Percentiles rank a stretch among this genome's conserved stretches.
These are phyloP conservation scores for Drosophila elegans DNA, from an alignment of 1,140 invertebrate species.

Conservation along the genomic window DNA sequence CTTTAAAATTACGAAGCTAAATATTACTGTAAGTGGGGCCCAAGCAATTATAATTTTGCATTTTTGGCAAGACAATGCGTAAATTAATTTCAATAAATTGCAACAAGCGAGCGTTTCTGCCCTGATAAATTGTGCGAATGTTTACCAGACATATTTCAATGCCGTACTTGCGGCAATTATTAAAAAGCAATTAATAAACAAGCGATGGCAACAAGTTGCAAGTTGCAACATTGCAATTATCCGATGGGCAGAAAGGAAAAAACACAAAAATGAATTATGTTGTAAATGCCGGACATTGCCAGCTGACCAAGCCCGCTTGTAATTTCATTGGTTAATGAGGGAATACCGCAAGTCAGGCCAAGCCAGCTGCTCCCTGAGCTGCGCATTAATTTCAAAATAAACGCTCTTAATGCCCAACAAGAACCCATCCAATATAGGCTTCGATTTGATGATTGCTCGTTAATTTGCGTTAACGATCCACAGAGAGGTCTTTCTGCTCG, in stretches of 20 bases:
- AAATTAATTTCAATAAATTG: constrained; percentile 78
- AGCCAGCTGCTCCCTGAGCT: constrained; percentile 46
- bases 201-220: constrained; percentile 51
- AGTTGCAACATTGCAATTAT: constrained; percentile 44
- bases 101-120: constrained; percentile 28
- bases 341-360: constrained; percentile 66
- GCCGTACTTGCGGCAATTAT: constrained; percentile 59
- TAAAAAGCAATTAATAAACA: constrained; percentile 82
- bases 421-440: constrained; percentile 44
- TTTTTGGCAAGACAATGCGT: constrained; percentile 56
- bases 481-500: constrained; percentile 10
- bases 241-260: constrained; percentile 8
- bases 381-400: constrained; percentile 79
- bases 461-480: constrained; percentile 84
- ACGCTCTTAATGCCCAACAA: constrained; percentile 52
- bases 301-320: constrained; percentile 39
- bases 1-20: constrained; percentile 26
- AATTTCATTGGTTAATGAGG: constrained; percentile 79
- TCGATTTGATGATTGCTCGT: constrained; percentile 84
- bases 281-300: constrained; percentile 76
- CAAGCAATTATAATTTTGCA: constrained; percentile 53
- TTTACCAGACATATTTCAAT: constrained; percentile 45
- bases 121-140: constrained; percentile 62
- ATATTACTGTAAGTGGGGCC: constrained; percentile 12
- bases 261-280: constrained; percentile 70